Conservation (phyloP, 2,888 invertebrate species). For the Drosophila paramelanica region DNA sequence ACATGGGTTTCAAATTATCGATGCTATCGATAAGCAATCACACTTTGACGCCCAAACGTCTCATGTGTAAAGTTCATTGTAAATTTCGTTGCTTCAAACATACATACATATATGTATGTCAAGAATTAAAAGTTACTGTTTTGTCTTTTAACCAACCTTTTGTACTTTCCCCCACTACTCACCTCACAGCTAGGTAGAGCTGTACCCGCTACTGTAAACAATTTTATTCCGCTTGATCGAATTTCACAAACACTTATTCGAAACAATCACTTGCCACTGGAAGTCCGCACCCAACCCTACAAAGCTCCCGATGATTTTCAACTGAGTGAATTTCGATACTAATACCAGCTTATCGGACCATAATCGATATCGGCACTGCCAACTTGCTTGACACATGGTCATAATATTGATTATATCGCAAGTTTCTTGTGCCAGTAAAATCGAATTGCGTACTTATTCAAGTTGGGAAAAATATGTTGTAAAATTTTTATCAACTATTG, state of each 20-base stretch:
- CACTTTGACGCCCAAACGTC: background rate
- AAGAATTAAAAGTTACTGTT: background rate
- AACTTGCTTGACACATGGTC: background rate
- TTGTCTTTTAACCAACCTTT: background rate
- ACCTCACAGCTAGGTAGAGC: background rate
- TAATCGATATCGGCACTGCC: constrained; percentile 4
- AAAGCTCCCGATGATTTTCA: background rate
- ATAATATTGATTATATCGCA: too few species aligned
- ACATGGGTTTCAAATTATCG: background rate
- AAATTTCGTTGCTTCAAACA: background rate
- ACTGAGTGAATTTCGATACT: background rate
- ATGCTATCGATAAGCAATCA: background rate
- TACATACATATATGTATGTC: background rate
- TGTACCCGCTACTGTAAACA: background rate
- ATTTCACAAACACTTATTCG: background rate
- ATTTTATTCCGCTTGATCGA: background rate
- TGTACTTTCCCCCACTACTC: background rate
- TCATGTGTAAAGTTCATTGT: background rate
- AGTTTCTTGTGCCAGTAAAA: background rate
- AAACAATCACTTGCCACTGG: background rate
- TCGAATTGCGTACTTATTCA: background rate
- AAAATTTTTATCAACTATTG: too few species aligned
- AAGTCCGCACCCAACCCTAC: background rate
- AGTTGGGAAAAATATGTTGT: too few species aligned
- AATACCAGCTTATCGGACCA: background rate